Base-by-base conservation (phyloP, 2,888 invertebrate species). In the Eilema depressum region DNA sequence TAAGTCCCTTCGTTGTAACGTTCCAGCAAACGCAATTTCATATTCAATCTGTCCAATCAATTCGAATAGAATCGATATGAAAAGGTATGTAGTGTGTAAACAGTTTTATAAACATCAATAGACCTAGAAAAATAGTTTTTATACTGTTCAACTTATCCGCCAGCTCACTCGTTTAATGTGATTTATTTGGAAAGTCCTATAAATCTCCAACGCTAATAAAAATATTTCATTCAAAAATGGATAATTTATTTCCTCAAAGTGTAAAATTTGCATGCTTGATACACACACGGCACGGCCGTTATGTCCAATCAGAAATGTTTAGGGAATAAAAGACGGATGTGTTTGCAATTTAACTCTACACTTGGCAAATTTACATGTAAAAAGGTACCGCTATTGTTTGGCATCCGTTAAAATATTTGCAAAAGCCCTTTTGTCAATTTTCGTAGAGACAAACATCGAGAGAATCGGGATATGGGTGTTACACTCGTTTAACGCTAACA, bases 351-450 rank as follows among this genome's bases (percentile, higher is more conserved):
- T 77, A 73, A 65, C 63, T 73, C 61, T 47, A 68, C 71, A 74
- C 64, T 70, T 53, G 62, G 69, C 73, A 77, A 77, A 80, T 79
- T 82, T 82, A 77, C 78, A 81, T 81, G 77, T 79, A 84, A 85
- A 84, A 79, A 82, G 79, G 78, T 79, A 77, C 75, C 76, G 70
- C 82, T 81, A 85, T 85, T 82, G 84, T 85, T 83, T 77, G 79
- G 80, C 83, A 84, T 83, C 86, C 83, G 85, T 84, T 83, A 84
- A 87, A 87, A 85, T 86, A 87, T 88, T 89, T 87, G 83, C 79
- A 81, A 83, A 83, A 86, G 83, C 85, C 85, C 85, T 88, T 89
- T 87, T 84, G 79, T 80, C 87, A 87, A 87, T 88, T 88, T 89
- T 85, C 85, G 81, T 68, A 72, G 72, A 81, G 72, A 78, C 77